Evolutionary conservation across 2,797 vertebrate species (phyloP).

Genomic region (Buphagus erythrorhynchus): DNA sequence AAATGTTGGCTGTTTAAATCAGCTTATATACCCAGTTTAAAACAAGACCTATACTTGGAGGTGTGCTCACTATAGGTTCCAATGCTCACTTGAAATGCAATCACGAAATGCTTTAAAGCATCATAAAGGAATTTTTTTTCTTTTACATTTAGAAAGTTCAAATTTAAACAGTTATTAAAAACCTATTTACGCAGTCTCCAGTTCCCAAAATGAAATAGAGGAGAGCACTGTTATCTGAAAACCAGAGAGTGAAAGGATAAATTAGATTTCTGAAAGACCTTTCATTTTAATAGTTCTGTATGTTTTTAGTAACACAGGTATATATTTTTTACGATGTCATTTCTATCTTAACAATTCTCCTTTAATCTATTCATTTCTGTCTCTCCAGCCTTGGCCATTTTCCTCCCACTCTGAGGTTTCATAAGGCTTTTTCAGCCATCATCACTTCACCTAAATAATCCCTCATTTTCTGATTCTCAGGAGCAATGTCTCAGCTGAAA

Average conservation of each 20-base stretch:
- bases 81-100: not conserved
- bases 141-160: constrained; percentile 3
- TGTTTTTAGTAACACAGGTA: constrained; percentile 26
- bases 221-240: constrained; percentile 26
- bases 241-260: not conserved
- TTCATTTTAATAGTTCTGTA: constrained; percentile 7
- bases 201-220: constrained; percentile 1
- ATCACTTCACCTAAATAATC: constrained; percentile 69
- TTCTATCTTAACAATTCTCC: constrained; percentile 25
- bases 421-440: constrained; percentile 54
- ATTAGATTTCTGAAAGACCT: constrained; percentile 31
- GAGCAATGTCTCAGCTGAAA: constrained; percentile 47
- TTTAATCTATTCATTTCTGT: constrained; percentile 32
- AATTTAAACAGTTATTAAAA: constrained; percentile 27
- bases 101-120: not conserved
- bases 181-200: not conserved
- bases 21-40: not conserved
- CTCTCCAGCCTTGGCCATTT: constrained; percentile 11
- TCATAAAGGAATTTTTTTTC: not conserved
- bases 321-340: not conserved
- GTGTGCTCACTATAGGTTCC: not conserved
- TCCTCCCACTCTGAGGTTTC: constrained; percentile 26
- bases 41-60: not conserved
- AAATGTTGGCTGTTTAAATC: not conserved
- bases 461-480: constrained; percentile 55